Percentiles rank a stretch among this genome's conserved stretches.
Conservation (phyloP, 2,888 invertebrate species). For the Cerastis leucographa region DNA sequence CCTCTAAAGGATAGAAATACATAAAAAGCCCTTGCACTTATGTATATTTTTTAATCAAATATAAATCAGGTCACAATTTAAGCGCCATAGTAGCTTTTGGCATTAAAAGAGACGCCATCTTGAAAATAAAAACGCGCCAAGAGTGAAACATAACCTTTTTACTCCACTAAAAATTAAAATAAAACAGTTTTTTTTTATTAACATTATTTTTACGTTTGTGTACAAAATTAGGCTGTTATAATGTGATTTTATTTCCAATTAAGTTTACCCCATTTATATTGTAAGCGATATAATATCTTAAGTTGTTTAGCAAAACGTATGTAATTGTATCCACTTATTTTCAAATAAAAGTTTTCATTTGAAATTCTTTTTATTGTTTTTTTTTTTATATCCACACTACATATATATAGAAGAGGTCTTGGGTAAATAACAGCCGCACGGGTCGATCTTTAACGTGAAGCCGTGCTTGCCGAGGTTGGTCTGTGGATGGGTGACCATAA, state of each 20-base stretch:
- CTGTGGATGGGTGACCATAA: no score
- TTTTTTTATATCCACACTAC: conserved; percentile 6
- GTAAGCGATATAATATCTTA: conserved; percentile 62
- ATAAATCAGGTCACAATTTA: conserved; percentile 19
- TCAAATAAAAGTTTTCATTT: conserved; percentile 69
- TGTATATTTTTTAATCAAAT: conserved; percentile 3
- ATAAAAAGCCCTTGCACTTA: background rate
- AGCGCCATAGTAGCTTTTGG: conserved; percentile 6
- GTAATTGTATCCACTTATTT: conserved; percentile 69
- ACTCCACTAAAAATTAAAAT: conserved; percentile 58
- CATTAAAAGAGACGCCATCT: conserved; percentile 37
- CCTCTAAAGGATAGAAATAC: background rate
- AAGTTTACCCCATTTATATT: conserved; percentile 57
- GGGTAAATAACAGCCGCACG: no score
- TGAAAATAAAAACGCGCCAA: background rate
- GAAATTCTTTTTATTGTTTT: conserved; percentile 28
- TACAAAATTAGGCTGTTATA: conserved; percentile 73
- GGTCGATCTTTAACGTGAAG: no score
- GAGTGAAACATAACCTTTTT: conserved; percentile 37
- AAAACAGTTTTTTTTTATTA: conserved; percentile 45
- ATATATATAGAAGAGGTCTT: no score
- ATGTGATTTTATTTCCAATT: conserved; percentile 68
- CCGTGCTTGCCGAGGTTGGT: no score
- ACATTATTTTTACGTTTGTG: conserved; percentile 49
- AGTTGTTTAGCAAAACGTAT: conserved; percentile 51